These are phyloP conservation scores for Seriola aureovittata DNA, from an alignment of 2,113 vertebrate species.

Conservation along the genomic window DNA sequence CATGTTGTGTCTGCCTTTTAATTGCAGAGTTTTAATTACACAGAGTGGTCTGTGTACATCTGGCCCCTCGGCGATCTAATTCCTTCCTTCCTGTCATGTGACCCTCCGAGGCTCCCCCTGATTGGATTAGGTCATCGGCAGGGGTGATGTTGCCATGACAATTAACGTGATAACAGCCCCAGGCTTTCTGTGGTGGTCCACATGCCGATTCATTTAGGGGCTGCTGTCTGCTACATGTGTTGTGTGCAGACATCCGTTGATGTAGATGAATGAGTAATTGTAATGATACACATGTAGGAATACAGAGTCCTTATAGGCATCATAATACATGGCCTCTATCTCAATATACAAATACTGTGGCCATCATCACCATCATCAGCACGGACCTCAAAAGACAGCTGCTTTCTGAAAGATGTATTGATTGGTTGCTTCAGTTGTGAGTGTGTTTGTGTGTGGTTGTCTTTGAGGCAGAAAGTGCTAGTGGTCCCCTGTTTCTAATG, in stretches of 20 bases:
- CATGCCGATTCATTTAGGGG: conserved; percentile 54
- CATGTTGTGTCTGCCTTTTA: conserved; percentile 76
- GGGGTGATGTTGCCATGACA: conserved; percentile 84
- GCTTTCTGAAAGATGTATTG: conserved; percentile 12
- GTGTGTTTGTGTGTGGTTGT: conserved; percentile 5
- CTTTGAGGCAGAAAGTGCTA: conserved; percentile 18
- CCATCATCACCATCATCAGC: background rate
- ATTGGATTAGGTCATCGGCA: conserved; percentile 89
- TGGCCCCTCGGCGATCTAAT: conserved; percentile 81
- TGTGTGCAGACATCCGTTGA: background rate
- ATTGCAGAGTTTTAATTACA: conserved; percentile 77
- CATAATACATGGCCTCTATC: background rate
- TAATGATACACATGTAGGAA: background rate
- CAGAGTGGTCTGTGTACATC: conserved; percentile 82
- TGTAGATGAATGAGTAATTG: conserved; percentile 21
- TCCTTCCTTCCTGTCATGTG: conserved; percentile 85
- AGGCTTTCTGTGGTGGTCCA: conserved; percentile 52
- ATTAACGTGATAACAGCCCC: conserved; percentile 82
- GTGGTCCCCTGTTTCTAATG: conserved; percentile 40
- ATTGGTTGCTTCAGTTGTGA: background rate
- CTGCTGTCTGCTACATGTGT: conserved; percentile 6
- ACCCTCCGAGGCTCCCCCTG: conserved; percentile 80
- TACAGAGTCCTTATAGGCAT: background rate
- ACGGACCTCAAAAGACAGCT: background rate
- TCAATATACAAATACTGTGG: background rate